Conservation (phyloP, 2,888 invertebrate genomes). For the Augochlorella aurata region DNA sequence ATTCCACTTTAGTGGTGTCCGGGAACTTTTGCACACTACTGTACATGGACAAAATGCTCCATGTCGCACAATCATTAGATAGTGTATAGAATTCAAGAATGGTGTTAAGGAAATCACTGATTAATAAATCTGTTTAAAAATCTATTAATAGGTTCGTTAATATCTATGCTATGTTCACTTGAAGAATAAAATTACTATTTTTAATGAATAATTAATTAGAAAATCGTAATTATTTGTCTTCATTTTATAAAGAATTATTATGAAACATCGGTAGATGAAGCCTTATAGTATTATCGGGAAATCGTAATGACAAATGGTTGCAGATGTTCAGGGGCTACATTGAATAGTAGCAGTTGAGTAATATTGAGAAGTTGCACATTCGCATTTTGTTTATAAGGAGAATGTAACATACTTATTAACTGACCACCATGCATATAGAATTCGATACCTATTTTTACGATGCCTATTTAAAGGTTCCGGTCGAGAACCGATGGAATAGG, state of each 20-base stretch:
- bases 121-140: not conserved
- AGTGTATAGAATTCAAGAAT: not conserved
- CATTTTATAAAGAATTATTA: not conserved
- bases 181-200: not conserved
- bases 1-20: no score
- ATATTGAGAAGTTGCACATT: not conserved
- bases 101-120: not conserved
- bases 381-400: not conserved
- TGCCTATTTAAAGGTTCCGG: conserved; percentile 86
- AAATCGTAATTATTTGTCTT: not conserved
- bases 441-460: conserved; percentile 79
- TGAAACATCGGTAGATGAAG: not conserved
- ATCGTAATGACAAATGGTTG: not conserved
- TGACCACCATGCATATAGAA: not conserved
- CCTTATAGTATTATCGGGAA: not conserved
- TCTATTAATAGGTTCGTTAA: not conserved
- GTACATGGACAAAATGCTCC: not conserved
- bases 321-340: not conserved
- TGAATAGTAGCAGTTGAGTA: not conserved
- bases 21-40: not conserved
- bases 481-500: conserved; percentile 93
- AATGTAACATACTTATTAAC: not conserved
- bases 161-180: not conserved
- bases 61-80: not conserved
- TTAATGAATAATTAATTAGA: not conserved